Conservation (phyloP, 2,113 vertebrate species). For the Theropithecus gelada region DNA sequence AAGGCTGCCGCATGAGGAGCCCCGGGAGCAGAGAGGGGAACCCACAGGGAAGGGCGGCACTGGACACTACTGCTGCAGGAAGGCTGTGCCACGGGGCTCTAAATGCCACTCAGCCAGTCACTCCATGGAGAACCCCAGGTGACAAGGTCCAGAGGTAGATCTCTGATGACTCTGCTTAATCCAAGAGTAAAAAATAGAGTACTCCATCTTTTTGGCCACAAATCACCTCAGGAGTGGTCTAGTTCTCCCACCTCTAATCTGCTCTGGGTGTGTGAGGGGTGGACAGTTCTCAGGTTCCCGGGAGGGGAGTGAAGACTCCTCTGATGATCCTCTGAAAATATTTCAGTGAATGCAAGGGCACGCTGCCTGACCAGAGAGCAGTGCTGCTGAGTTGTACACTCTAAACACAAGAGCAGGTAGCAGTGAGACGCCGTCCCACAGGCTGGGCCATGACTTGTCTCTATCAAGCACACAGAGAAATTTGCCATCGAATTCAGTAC, state of each 20-base stretch:
- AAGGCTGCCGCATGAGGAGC: not conserved
- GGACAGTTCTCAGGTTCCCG: not conserved
- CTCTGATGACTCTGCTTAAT: not conserved
- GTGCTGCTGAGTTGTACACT: not conserved
- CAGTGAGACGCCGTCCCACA: rapidly evolving
- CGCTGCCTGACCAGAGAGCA: not conserved
- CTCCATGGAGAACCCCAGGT: not conserved
- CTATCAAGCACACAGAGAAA: not conserved
- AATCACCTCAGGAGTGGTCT: not conserved
- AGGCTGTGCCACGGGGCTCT: not conserved
- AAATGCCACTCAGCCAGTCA: not conserved
- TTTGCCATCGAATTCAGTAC: too few species aligned
- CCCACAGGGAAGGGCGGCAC: not conserved
- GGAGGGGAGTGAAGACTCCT: not conserved
- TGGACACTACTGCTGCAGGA: not conserved
- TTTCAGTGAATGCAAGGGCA: not conserved
- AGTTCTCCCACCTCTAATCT: not conserved
- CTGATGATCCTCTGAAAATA: not conserved
- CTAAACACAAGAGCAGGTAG: not conserved
- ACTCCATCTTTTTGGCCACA: not conserved
- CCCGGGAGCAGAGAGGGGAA: not conserved
- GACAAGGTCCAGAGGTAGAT: not conserved
- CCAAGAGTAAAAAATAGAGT: not conserved
- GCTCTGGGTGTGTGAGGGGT: not conserved
- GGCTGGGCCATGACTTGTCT: not conserved